Evolutionary conservation across 1,140 invertebrate genomes (phyloP), one percentile per base, ranked within the genome.

Genomic region (Drosophila truncata): DNA sequence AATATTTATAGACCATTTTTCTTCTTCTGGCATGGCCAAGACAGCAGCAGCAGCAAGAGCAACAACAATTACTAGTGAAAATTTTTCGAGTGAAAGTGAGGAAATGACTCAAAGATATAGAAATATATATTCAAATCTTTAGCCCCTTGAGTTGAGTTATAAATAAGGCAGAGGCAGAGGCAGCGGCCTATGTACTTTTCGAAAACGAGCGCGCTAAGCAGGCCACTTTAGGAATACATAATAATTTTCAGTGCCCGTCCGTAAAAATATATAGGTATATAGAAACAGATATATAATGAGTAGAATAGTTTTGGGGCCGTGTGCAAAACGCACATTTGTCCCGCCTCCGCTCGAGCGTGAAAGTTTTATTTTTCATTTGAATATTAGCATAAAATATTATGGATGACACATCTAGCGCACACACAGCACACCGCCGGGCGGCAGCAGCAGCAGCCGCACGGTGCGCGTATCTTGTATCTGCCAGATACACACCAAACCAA

Each of bases 321-420:
- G 91, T 73, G 91, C 91, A 92, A 78, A 92, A 92, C 91, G 78
- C 86, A 92, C 78, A 92, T 88, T 87, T 91, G 73, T 67, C 67
- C 82, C 86, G 86, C 91, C 85, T 88, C 85, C 85, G 86, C 82
- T 90, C 85, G 67, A 85, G 85, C 85, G 61, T 82, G 86, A 91
- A 90, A 90, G 49, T 85, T 85, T 60, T 85, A 82, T 88, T 91
- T 88, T 88, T 86, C 72, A 80, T 83, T 72, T 74, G 70, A 77
- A 84, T 91, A 91, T 91, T 91, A 91, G 87, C 87, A 84, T 91
- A 82, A 91, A 91, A 91, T 91, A 91, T 91, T 82, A 78, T 80
- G 72, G 88, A 91, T 91, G 87, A 87, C 87, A 91, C 83, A 84
- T 91, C 82, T 87, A 87, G 80, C 69, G 69, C 79, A 79, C 41